Evolutionary conservation across 1,140 invertebrate species (phyloP).

Genomic region (Ruditapes philippinarum): DNA sequence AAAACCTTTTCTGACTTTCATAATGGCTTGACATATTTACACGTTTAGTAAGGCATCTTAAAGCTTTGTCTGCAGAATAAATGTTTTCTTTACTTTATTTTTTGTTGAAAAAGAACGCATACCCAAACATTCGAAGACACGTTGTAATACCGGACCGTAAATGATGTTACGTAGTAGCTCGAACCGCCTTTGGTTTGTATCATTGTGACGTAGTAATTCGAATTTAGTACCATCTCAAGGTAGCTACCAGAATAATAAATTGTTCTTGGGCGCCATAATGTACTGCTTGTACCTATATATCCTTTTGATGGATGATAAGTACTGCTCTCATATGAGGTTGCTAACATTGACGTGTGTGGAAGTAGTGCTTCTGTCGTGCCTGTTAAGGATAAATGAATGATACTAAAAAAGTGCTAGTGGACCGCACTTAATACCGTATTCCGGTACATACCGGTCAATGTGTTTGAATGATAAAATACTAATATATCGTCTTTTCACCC

Average conservation of each 20-base stretch:
- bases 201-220: slow-evolving; percentile 36
- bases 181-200: slow-evolving; percentile 33
- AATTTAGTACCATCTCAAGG: slow-evolving; percentile 24
- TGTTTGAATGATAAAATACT: no score
- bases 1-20: no score
- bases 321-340: not conserved
- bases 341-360: not conserved
- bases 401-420: no score
- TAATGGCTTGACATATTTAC: no score
- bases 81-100: no score
- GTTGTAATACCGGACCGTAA: slow-evolving; percentile 41
- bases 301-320: slow-evolving; percentile 4
- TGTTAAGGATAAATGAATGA: no score
- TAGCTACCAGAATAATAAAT: not conserved
- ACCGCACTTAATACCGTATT: no score
- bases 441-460: no score
- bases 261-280: not conserved
- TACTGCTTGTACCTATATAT: not conserved
- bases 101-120: not conserved
- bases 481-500: no score
- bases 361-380: not conserved
- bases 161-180: slow-evolving; percentile 36
- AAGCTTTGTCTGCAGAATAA: no score
- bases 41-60: no score
- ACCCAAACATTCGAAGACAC: slow-evolving; percentile 17